phyloP scores from a whole-genome alignment of 1,140 invertebrate species.

The Calephelis virginiensis region DNA sequence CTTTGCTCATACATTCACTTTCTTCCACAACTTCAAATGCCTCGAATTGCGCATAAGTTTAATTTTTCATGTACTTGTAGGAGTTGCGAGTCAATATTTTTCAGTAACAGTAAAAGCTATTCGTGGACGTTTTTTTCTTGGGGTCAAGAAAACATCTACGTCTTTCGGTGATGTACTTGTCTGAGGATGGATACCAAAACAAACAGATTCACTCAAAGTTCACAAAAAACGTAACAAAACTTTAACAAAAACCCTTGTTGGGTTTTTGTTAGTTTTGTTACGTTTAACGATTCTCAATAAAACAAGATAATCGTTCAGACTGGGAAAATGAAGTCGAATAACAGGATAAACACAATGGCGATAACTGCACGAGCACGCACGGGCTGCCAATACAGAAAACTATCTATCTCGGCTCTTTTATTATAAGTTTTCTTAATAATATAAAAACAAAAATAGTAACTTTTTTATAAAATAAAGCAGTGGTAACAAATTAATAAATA shows the following conservation, averaged over 20 bases:
- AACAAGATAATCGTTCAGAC: background rate
- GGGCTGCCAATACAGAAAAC: background rate
- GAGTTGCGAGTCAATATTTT: no score
- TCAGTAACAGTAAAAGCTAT: no score
- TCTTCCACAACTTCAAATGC: no score
- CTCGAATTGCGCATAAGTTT: no score
- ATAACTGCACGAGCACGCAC: background rate
- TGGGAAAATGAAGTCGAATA: background rate
- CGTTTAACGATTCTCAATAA: background rate
- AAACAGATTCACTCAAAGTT: conserved; percentile 1
- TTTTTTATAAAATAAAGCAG: conserved; percentile 14
- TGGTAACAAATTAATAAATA: background rate
- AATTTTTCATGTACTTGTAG: no score
- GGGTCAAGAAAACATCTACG: no score
- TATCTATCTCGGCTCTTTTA: conserved; percentile 8
- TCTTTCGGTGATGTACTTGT: background rate
- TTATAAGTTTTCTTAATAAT: background rate
- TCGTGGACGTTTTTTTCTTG: no score
- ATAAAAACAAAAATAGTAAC: background rate
- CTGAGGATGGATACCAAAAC: background rate
- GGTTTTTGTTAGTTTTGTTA: no score
- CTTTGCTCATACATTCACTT: no score
- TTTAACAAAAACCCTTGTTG: no score
- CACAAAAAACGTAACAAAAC: background rate
- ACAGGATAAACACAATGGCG: background rate